phyloP scores from a whole-genome alignment of 2,797 vertebrate genomes.

The Tokudaia tokunoshimensis region DNA sequence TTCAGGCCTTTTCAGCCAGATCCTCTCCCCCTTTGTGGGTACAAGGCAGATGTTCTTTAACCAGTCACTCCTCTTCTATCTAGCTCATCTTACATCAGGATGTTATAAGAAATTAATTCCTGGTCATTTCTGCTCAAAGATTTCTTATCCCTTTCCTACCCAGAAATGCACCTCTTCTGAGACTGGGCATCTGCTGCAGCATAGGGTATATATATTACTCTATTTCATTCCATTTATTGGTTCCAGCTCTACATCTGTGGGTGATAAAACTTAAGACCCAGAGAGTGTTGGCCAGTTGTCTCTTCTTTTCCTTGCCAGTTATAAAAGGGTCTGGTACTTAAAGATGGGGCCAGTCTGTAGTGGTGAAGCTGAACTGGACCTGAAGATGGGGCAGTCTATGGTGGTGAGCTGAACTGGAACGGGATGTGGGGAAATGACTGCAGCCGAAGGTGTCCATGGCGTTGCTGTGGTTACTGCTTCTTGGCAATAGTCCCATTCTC shows the following conservation, averaged over 20 bases:
- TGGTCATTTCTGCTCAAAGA: conserved; percentile 36
- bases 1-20: neutral
- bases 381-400: neutral
- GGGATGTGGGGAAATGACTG: neutral
- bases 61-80: neutral
- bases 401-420: neutral
- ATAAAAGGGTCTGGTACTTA: neutral
- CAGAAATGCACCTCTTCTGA: conserved; percentile 37
- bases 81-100: conserved; percentile 45
- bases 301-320: neutral
- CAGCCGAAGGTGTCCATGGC: neutral
- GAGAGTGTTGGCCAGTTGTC: conserved; percentile 1
- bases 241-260: neutral
- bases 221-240: conserved; percentile 14
- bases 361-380: neutral
- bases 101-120: conserved; percentile 50
- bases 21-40: neutral
- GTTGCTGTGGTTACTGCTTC: neutral
- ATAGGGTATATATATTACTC: neutral
- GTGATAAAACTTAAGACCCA: neutral
- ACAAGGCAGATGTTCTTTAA: conserved; percentile 17
- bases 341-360: neutral
- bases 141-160: neutral
- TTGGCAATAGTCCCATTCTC: neutral
- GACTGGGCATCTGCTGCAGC: neutral